These are phyloP conservation scores for Philotrypesis tridentata DNA, from an alignment of 1,140 invertebrate genomes.

Conservation along the genomic window DNA sequence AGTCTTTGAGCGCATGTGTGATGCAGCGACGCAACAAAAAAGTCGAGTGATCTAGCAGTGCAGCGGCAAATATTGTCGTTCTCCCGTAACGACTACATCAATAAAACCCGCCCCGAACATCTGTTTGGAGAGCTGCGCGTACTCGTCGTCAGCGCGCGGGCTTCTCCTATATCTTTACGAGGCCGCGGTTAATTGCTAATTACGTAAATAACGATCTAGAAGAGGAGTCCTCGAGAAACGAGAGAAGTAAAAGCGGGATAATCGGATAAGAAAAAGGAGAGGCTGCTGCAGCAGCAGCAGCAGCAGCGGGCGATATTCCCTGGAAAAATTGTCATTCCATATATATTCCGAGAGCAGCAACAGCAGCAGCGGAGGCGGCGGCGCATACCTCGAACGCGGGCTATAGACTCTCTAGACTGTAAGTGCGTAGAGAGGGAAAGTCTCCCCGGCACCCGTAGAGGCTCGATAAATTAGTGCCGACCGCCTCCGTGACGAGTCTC, in stretches of 20 bases:
- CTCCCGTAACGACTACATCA: constrained; percentile 31
- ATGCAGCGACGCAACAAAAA: background rate
- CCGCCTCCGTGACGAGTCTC: background rate
- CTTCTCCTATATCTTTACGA: background rate
- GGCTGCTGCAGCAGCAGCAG: background rate
- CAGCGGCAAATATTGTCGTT: background rate
- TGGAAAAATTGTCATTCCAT: constrained; percentile 49
- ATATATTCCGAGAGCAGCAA: constrained; percentile 26
- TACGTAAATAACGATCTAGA: constrained; percentile 29
- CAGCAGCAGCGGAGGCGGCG: too few relatives aligned
- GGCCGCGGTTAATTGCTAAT: constrained; percentile 32
- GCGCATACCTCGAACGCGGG: background rate
- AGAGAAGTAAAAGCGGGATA: constrained; percentile 42
- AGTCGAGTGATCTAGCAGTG: background rate
- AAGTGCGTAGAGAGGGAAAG: background rate
- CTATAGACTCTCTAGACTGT: too few relatives aligned
- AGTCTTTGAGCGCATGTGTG: too few relatives aligned
- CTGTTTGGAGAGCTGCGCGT: background rate
- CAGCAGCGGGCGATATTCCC: constrained; percentile 49
- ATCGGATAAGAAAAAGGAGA: constrained; percentile 22
- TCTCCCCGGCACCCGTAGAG: background rate
- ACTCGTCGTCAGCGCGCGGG: too few relatives aligned
- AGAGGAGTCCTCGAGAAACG: background rate
- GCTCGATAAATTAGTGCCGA: constrained; percentile 45
- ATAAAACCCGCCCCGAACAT: constrained; percentile 24